phyloP scores from a whole-genome alignment of 2,113 vertebrate species.

The Phaethornis superciliosus region DNA sequence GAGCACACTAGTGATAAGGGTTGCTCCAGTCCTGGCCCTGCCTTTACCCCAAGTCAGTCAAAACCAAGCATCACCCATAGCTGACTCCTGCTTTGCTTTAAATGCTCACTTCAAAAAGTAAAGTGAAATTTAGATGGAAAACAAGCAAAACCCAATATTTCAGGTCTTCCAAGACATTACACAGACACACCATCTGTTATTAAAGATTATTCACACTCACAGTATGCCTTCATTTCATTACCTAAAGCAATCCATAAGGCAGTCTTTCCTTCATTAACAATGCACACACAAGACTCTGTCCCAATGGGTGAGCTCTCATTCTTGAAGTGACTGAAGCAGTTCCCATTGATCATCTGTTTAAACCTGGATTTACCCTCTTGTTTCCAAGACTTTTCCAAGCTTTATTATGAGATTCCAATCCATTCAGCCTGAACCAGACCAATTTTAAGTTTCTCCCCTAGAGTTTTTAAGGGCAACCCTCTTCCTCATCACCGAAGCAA shows the following conservation, averaged over 20 bases:
- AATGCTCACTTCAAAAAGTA: not conserved
- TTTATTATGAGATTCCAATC: not conserved
- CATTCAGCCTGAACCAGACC: not conserved
- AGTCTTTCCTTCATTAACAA: not conserved
- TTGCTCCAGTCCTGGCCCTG: not conserved
- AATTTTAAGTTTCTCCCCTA: not conserved
- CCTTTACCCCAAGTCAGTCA: not conserved
- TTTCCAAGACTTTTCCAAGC: not conserved
- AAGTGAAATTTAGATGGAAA: not conserved
- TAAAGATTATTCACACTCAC: not conserved
- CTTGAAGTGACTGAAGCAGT: not conserved
- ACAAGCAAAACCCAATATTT: not conserved
- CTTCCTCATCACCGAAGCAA: not conserved
- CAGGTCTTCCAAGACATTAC: not conserved
- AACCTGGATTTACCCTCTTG: not conserved
- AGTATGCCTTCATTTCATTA: not conserved
- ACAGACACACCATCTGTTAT: not conserved
- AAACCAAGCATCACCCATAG: not conserved
- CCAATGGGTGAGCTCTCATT: not conserved
- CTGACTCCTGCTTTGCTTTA: not conserved
- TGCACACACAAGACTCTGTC: not conserved
- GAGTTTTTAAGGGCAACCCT: not conserved
- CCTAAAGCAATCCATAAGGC: not conserved
- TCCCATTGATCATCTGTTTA: not conserved
- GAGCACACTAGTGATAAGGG: not conserved